Evolutionary conservation across 1,140 invertebrate species (phyloP).

Genomic region (Ceratosolen solmsi): DNA sequence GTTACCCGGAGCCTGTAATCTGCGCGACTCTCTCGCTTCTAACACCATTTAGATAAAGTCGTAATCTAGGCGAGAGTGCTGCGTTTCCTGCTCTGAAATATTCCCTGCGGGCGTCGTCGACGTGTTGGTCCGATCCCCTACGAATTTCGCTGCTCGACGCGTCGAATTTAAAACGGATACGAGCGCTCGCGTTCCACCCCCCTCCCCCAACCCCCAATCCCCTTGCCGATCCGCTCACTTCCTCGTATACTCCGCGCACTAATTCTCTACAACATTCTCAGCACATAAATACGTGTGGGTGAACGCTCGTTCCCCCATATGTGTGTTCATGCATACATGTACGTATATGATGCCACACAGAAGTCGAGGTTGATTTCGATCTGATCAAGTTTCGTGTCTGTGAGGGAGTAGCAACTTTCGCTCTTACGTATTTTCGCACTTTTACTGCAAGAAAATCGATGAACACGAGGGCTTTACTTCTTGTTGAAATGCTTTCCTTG

Average conservation of each 20-base stretch:
- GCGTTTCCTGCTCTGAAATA: constrained; percentile 68
- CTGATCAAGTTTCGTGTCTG: constrained; percentile 52
- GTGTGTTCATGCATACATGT: constrained; percentile 48
- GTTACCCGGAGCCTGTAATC: constrained; percentile 61
- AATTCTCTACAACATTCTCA: no score
- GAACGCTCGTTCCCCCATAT: background rate
- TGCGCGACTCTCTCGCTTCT: constrained; percentile 63
- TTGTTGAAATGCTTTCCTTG: background rate
- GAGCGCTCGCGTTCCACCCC: constrained; percentile 50
- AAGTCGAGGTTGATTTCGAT: constrained; percentile 54
- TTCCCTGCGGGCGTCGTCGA: constrained; percentile 62
- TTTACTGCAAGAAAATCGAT: constrained; percentile 33
- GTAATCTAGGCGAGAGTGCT: constrained; percentile 65
- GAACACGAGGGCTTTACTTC: background rate
- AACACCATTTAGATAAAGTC: constrained; percentile 71
- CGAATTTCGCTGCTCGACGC: constrained; percentile 54
- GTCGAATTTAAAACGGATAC: constrained; percentile 63
- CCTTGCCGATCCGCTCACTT: no score
- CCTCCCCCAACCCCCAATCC: no score
- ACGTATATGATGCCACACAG: background rate
- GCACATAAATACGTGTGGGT: no score
- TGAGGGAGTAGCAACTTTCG: constrained; percentile 8
- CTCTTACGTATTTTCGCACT: constrained; percentile 34
- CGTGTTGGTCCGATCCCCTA: constrained; percentile 54
- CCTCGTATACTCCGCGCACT: no score